A percentile compares a stretch with the other conserved stretches of the same genome.
Conservation (phyloP, 2,888 invertebrate species). For the Leptinotarsa juncta region DNA sequence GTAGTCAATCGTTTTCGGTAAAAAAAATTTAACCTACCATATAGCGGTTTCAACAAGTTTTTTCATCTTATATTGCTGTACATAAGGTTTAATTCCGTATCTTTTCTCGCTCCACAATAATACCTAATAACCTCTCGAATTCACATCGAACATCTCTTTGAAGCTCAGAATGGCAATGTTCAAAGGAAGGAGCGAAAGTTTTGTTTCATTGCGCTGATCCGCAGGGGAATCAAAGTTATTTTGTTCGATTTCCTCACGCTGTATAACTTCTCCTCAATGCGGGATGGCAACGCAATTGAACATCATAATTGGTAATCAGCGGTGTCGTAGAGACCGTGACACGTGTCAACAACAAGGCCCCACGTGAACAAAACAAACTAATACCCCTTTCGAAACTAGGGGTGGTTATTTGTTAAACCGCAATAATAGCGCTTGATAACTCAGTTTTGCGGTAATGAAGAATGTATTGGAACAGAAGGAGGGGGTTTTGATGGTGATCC, state of each 20-base stretch:
- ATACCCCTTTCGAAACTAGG: constrained; percentile 45
- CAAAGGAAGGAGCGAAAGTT: constrained; percentile 35
- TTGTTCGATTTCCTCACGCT: constrained; percentile 52
- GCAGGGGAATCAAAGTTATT: constrained; percentile 50
- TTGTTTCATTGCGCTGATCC: constrained; percentile 41
- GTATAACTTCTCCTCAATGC: constrained; percentile 45
- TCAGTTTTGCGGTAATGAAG: constrained; percentile 22
- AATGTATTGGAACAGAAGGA: constrained; percentile 11
- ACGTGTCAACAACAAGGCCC: constrained; percentile 61
- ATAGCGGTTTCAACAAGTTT: too few species aligned
- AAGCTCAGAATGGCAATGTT: constrained; percentile 10
- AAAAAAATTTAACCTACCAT: too few species aligned
- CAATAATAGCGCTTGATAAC: constrained; percentile 35
- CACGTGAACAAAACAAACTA: constrained; percentile 56
- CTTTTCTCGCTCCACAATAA: neutral
- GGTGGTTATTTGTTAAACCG: constrained; percentile 37
- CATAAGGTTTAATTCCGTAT: neutral
- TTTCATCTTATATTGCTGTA: neutral
- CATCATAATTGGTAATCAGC: constrained; percentile 62
- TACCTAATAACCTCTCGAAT: constrained; percentile 7
- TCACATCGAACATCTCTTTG: constrained; percentile 14
- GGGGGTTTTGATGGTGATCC: too few species aligned
- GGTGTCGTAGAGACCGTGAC: constrained; percentile 58
- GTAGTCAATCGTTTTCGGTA: too few species aligned
- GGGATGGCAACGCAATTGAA: constrained; percentile 60